These are phyloP conservation scores for Cydia fagiglandana DNA, from an alignment of 1,140 invertebrate genomes.

Conservation along the genomic window DNA sequence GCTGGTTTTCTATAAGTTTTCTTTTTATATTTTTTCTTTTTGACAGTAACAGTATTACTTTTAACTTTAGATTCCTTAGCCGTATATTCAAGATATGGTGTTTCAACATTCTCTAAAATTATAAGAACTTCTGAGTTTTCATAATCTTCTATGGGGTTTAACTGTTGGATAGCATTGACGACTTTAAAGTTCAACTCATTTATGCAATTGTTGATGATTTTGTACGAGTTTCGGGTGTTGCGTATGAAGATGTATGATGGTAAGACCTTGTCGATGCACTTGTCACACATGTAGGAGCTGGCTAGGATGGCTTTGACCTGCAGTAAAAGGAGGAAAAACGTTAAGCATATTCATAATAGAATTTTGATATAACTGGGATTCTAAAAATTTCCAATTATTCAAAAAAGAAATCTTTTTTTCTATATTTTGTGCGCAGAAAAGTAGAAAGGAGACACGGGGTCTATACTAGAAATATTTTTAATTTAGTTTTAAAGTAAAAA, in stretches of 20 bases:
- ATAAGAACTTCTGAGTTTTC: slow-evolving; percentile 30
- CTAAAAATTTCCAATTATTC: no score
- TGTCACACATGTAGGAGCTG: slow-evolving; percentile 39
- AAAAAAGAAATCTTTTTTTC: no score
- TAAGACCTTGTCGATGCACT: slow-evolving; percentile 43
- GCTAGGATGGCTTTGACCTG: slow-evolving; percentile 41
- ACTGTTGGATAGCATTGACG: slow-evolving; percentile 36
- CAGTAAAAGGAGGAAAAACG: slow-evolving; percentile 31
- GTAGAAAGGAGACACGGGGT: no score
- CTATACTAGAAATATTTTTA: no score
- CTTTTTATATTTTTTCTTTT: slow-evolving; percentile 16
- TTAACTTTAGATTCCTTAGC: slow-evolving; percentile 2
- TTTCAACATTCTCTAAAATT: slow-evolving; percentile 30
- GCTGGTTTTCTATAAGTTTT: slow-evolving; percentile 20
- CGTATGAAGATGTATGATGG: slow-evolving; percentile 43
- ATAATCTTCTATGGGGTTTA: slow-evolving; percentile 3
- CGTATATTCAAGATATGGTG: not conserved
- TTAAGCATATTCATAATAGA: not conserved
- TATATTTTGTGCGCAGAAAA: no score
- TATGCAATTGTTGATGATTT: slow-evolving; percentile 42
- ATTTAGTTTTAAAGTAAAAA: no score
- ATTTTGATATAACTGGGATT: no score
- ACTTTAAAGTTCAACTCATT: slow-evolving; percentile 40
- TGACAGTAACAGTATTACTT: slow-evolving; percentile 22
- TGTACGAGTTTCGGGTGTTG: slow-evolving; percentile 40